phyloP scores from a whole-genome alignment of 2,888 invertebrate genomes.

The Diarsia rubi region DNA sequence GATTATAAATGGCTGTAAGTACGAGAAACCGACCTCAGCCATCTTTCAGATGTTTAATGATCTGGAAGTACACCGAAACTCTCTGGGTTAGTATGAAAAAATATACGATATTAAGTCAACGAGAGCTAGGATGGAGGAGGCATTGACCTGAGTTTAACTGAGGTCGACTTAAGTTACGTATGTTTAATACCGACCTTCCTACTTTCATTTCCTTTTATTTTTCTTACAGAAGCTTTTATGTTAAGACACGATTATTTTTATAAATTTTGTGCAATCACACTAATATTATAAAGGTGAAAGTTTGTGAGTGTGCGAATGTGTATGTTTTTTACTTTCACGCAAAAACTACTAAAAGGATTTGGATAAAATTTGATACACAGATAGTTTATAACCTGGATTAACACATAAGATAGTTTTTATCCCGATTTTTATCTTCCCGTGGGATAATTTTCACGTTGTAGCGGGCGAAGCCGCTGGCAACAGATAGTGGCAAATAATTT shows the following conservation, averaged over 20 bases:
- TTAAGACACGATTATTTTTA: constrained; percentile 9
- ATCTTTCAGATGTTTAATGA: constrained; percentile 61
- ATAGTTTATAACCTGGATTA: no score
- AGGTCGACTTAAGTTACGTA: constrained; percentile 45
- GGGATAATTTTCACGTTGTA: no score
- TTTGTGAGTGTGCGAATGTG: no score
- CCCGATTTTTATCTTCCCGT: no score
- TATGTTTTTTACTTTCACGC: no score
- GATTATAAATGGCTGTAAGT: constrained; percentile 36
- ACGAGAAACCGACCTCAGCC: constrained; percentile 38
- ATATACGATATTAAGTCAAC: constrained; percentile 58
- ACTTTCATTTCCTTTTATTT: constrained; percentile 48
- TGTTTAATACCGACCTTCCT: constrained; percentile 30
- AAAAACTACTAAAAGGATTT: no score
- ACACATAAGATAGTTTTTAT: no score
- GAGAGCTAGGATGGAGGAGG: constrained; percentile 43
- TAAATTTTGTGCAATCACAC: constrained; percentile 19
- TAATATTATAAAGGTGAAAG: no score
- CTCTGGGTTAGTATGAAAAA: constrained; percentile 50
- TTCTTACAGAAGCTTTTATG: constrained; percentile 20
- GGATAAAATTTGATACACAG: no score
- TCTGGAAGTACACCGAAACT: constrained; percentile 50
- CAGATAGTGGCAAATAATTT: background rate
- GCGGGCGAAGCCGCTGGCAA: no score
- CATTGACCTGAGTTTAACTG: constrained; percentile 54